A percentile compares a stretch with the other conserved stretches of the same genome.
Evolutionary conservation across 1,140 invertebrate genomes (phyloP).

Genomic region (Leptestheria dahalacensis): DNA sequence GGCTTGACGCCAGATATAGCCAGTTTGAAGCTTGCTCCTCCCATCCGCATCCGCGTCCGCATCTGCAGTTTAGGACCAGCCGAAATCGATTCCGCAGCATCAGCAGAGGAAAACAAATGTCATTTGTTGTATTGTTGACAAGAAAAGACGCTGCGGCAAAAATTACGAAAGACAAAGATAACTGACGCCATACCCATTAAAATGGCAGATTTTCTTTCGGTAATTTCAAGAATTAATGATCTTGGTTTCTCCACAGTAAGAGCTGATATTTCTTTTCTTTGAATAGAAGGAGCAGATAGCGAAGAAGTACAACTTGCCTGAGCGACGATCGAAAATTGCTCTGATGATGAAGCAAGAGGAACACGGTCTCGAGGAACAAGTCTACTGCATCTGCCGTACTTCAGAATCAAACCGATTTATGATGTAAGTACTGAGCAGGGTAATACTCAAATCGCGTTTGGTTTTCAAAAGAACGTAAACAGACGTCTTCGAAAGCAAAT

Average conservation of each 20-base stretch:
- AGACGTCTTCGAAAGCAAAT: too few species aligned
- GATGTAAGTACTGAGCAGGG: conserved; percentile 80
- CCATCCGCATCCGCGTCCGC: too few species aligned
- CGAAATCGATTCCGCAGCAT: too few species aligned
- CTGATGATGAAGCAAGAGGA: conserved; percentile 70
- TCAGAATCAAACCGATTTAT: conserved; percentile 87
- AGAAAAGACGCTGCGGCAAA: too few species aligned
- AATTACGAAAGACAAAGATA: too few species aligned
- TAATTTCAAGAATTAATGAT: background rate
- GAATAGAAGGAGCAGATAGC: conserved; percentile 75
- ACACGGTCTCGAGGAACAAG: conserved; percentile 37
- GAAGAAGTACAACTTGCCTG: conserved; percentile 71
- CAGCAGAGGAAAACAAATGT: too few species aligned
- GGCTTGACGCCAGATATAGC: too few species aligned
- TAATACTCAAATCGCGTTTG: too few species aligned
- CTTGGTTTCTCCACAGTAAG: background rate
- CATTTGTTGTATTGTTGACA: too few species aligned
- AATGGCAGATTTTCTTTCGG: background rate
- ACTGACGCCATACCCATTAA: background rate
- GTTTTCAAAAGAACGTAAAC: too few species aligned
- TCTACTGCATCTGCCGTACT: conserved; percentile 87
- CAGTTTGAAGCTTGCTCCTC: too few species aligned
- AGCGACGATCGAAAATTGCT: conserved; percentile 79
- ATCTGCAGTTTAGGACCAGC: too few species aligned
- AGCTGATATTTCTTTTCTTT: conserved; percentile 4